phyloP scores from a whole-genome alignment of 2,113 vertebrate genomes.

The Cichladusa arquata region DNA sequence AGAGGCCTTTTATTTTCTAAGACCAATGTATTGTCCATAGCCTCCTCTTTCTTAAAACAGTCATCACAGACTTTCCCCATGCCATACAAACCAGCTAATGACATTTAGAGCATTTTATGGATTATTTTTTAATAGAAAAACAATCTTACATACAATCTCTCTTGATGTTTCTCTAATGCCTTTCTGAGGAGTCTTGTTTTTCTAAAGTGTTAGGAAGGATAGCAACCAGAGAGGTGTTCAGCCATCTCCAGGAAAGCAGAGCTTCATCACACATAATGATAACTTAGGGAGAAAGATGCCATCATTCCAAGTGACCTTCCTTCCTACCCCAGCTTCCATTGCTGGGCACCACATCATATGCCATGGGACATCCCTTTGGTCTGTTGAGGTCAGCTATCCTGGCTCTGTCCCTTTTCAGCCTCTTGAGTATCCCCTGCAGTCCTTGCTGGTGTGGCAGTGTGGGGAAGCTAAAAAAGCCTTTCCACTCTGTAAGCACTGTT shows the following conservation, averaged over 20 bases:
- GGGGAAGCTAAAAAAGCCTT: background rate
- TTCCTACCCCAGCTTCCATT: background rate
- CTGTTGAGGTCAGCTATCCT: background rate
- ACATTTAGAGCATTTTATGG: background rate
- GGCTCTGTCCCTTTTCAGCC: background rate
- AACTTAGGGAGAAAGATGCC: background rate
- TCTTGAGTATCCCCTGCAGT: background rate
- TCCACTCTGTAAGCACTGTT: background rate
- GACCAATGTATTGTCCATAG: background rate
- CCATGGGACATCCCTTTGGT: too few relatives aligned
- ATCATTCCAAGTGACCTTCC: background rate
- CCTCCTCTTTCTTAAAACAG: background rate
- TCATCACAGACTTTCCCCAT: background rate
- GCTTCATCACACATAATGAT: rapidly evolving
- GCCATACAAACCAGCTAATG: background rate
- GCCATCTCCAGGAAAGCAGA: background rate
- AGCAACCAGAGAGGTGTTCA: background rate
- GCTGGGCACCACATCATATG: background rate
- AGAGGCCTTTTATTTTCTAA: rapidly evolving
- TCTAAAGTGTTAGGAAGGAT: background rate
- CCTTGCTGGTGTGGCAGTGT: rapidly evolving
- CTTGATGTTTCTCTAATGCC: background rate
- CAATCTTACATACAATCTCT: rapidly evolving
- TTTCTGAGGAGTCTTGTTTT: background rate
- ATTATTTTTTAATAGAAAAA: background rate